Conservation (phyloP, 2,888 invertebrate species). For the Eupithecia dodoneata region DNA sequence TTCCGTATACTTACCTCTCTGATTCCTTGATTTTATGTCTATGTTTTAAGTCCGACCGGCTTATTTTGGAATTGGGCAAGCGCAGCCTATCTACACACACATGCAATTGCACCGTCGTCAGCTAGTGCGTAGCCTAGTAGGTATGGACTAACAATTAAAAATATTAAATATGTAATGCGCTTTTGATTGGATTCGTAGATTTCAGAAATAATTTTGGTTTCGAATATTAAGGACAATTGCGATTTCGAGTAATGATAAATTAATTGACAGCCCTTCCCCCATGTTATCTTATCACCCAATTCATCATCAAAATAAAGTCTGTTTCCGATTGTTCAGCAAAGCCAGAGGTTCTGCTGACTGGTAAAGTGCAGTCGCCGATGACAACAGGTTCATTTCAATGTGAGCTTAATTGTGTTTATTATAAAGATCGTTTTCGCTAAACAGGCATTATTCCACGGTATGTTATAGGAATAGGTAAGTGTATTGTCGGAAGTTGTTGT, state of each 20-base stretch:
- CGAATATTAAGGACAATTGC: not conserved
- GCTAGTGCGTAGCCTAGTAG: no score
- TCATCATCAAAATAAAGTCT: conserved; percentile 9
- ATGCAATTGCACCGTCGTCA: no score
- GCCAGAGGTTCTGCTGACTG: conserved; percentile 25
- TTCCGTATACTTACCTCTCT: not conserved
- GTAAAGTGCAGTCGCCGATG: conserved; percentile 17
- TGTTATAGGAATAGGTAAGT: conserved; percentile 41
- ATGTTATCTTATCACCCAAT: not conserved
- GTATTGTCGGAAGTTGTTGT: conserved; percentile 44
- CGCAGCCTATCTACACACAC: no score
- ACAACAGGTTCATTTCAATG: conserved; percentile 35
- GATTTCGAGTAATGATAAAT: not conserved
- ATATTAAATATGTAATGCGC: not conserved
- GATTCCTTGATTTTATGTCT: not conserved
- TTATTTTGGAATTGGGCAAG: not conserved
- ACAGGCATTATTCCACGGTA: conserved; percentile 34
- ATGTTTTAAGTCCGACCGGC: not conserved
- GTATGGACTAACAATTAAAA: no score
- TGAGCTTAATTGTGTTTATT: conserved; percentile 42
- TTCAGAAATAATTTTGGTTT: not conserved
- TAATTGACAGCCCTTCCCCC: not conserved
- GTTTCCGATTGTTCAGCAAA: conserved; percentile 10
- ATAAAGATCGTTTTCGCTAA: conserved; percentile 46
- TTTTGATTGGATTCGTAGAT: not conserved